phyloP scores from a whole-genome alignment of 2,797 vertebrate genomes.

The Euphonia xanthogaster region DNA sequence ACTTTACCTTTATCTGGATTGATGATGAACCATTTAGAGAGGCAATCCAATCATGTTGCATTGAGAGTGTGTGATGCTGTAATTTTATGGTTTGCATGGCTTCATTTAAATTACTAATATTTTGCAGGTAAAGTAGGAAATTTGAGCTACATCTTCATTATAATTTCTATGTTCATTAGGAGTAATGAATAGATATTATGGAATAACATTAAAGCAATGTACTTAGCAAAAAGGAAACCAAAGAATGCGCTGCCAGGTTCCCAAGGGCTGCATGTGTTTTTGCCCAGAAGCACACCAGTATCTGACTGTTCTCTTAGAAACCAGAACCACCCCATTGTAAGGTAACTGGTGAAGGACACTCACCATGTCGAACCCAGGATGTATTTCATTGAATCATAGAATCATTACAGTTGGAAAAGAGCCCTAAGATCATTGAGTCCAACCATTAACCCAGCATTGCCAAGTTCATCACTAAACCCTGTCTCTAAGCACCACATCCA shows the following conservation, averaged over 20 bases:
- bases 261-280: not conserved
- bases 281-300: not conserved
- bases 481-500: not conserved
- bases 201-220: not conserved
- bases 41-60: conserved; percentile 30
- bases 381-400: not conserved
- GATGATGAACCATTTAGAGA: conserved; percentile 66
- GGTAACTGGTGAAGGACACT: not conserved
- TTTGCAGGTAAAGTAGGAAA: conserved; percentile 52
- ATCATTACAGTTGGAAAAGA: not conserved
- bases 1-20: conserved; percentile 63
- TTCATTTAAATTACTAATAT: conserved; percentile 58
- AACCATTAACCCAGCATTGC: not conserved
- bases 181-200: not conserved
- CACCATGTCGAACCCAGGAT: not conserved
- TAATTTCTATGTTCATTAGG: conserved; percentile 20
- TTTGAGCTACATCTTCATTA: conserved; percentile 42
- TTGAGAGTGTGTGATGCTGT: not conserved
- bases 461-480: not conserved
- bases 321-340: not conserved
- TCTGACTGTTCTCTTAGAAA: not conserved
- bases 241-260: not conserved
- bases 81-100: conserved; percentile 43
- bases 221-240: not conserved
- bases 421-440: not conserved